Evolutionary conservation across 2,113 vertebrate genomes (phyloP).

Genomic region (Ailuropoda melanoleuca): DNA sequence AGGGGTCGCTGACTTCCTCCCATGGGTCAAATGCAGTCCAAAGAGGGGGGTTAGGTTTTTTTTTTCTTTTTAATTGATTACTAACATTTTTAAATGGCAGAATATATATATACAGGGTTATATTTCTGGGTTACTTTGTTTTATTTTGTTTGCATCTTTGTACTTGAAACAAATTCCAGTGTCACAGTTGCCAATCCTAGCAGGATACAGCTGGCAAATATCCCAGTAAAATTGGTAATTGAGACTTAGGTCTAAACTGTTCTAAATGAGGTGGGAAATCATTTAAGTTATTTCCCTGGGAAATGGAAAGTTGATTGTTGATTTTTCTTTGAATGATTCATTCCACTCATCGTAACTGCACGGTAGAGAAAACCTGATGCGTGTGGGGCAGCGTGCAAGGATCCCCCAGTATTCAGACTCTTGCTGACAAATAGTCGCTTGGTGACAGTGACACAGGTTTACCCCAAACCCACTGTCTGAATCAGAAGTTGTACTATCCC

Average conservation of each 20-base stretch:
- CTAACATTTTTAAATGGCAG: background rate
- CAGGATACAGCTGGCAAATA: background rate
- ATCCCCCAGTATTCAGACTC: no score
- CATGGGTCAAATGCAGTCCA: background rate
- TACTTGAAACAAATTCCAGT: background rate
- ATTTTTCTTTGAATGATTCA: background rate
- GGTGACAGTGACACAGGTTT: fast-evolving
- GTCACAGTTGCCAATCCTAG: background rate
- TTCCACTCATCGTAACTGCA: background rate
- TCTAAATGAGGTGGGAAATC: background rate
- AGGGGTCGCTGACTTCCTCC: background rate
- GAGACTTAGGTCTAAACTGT: background rate
- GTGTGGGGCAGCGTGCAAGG: background rate
- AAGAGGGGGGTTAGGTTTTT: background rate
- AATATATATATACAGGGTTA: background rate
- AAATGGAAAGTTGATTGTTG: background rate
- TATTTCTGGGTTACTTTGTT: background rate
- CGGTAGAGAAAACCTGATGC: background rate
- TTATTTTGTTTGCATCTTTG: background rate
- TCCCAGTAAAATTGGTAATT: background rate
- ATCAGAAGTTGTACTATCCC: no score
- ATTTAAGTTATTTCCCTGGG: no score
- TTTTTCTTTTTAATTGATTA: background rate
- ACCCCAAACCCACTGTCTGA: background rate
- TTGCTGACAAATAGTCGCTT: no score